Percentiles rank a stretch among this genome's conserved stretches.
These are phyloP conservation scores for Chloromyia formosa DNA, from an alignment of 2,888 invertebrate species.

Conservation along the genomic window DNA sequence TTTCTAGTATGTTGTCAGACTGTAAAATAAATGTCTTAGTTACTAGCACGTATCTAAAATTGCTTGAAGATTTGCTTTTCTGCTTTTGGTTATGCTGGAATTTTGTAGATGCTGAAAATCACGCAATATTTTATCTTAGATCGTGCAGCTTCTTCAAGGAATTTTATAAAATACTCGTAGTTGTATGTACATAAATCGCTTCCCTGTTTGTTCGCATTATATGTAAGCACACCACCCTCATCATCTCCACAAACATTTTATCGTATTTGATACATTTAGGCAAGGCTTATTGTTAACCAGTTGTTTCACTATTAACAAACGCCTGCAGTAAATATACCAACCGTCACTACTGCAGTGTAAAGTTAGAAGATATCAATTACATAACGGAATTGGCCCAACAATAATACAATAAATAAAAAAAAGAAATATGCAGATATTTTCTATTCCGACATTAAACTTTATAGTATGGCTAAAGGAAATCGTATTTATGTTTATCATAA, in stretches of 20 bases:
- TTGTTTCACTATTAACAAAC: too few relatives aligned
- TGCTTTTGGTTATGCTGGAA: too few relatives aligned
- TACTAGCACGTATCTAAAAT: neutral
- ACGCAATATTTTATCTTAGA: neutral
- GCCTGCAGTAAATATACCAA: too few relatives aligned
- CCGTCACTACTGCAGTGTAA: too few relatives aligned
- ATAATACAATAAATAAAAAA: too few relatives aligned
- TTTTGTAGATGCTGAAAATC: neutral
- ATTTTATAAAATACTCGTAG: neutral
- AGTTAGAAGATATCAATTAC: neutral
- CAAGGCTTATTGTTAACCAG: too few relatives aligned
- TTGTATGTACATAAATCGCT: too few relatives aligned
- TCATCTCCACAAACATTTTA: too few relatives aligned
- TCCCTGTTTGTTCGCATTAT: too few relatives aligned
- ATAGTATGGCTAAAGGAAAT: neutral
- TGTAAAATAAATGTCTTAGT: neutral
- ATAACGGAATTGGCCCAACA: neutral
- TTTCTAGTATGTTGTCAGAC: neutral
- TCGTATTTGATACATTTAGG: too few relatives aligned
- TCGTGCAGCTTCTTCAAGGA: neutral
- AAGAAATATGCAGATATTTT: slow-evolving; percentile 4
- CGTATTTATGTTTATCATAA: neutral
- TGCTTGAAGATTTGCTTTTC: neutral
- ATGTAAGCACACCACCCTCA: too few relatives aligned
- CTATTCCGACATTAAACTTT: neutral